Evolutionary conservation across 2,113 vertebrate genomes (phyloP), one percentile per base, ranked within the genome.

Genomic region (Tetraodon nigroviridis): DNA sequence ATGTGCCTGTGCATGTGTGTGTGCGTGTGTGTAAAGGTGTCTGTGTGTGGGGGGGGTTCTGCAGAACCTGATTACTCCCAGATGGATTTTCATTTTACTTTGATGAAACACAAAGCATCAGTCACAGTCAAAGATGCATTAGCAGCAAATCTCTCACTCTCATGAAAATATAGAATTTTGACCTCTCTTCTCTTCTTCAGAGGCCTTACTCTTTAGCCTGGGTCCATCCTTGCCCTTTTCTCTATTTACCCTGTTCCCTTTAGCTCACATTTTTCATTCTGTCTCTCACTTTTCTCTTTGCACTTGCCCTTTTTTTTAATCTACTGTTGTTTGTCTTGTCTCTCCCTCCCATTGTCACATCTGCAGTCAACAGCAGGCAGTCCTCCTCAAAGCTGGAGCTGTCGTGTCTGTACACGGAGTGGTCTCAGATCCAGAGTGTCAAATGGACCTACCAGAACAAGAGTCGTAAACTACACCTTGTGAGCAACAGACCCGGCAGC

Each of bases 101-200:
- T 83, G 87, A 87, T 81, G 83, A 86, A 83, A 87, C 86, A 86
- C 79, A 62, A 75, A 82, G 69, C 87, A 87, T 89, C 85, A 79
- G 84, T 89, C 87, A 86, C 75, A 80, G 78, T 81, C 85, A 83
- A 70, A 74, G 51, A 80, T 66, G 77, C 84, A 84, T 86, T 84
- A 86, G 80, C 72, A 75, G 73, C 80, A 80, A 79, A 85, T 86
- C 83, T 74, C 78, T 73, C 83, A 76, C 78, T 73, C 74, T 86
- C 87, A 88, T 88, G 86, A 88, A 88, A 85, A 88, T 86, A 89
- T 88, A 89, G 88, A 84, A 83, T 89, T 87, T 86, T 87, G 82
- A 86, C 79, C 88, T 78, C 61, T 81, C 72, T 59, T 55, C 76
- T 70, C 59, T 84, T 82, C 78, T 73, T 64, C 47, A 64, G 61